Evolutionary conservation across 2,113 vertebrate species (phyloP).

Genomic region (Capra hircus): DNA sequence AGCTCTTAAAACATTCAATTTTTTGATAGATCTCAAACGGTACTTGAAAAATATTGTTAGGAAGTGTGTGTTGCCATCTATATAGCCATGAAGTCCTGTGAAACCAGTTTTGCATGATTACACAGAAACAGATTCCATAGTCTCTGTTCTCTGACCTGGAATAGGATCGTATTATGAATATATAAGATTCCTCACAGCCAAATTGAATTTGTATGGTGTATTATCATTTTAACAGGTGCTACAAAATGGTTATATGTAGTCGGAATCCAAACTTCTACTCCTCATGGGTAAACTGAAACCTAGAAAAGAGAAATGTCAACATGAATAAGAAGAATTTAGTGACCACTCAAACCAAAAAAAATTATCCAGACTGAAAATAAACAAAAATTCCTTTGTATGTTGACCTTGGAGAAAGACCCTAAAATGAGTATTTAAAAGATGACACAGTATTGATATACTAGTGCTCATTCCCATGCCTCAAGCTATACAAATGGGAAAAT

Average conservation of each 20-base stretch:
- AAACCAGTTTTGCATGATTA: background rate
- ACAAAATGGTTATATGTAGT: background rate
- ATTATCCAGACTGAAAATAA: background rate
- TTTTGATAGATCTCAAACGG: background rate
- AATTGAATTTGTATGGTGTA: background rate
- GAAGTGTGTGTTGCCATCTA: background rate
- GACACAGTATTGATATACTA: background rate
- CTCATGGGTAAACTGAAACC: background rate
- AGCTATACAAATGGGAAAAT: background rate
- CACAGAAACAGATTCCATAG: background rate
- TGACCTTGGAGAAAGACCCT: background rate
- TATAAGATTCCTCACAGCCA: background rate
- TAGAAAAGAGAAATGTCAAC: background rate
- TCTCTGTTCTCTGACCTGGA: background rate
- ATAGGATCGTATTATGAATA: background rate
- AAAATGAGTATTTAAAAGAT: background rate
- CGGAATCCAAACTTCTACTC: background rate
- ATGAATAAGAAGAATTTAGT: background rate
- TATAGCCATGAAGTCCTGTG: background rate
- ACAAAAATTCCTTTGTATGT: background rate
- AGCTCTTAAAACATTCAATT: constrained; percentile 24
- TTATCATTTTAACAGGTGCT: background rate
- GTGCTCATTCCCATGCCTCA: background rate
- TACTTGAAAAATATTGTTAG: background rate
- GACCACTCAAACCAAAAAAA: background rate